Evolutionary conservation across 1,140 invertebrate genomes (phyloP), one percentile per base, ranked within the genome.

Genomic region (Aphidius gifuensis): DNA sequence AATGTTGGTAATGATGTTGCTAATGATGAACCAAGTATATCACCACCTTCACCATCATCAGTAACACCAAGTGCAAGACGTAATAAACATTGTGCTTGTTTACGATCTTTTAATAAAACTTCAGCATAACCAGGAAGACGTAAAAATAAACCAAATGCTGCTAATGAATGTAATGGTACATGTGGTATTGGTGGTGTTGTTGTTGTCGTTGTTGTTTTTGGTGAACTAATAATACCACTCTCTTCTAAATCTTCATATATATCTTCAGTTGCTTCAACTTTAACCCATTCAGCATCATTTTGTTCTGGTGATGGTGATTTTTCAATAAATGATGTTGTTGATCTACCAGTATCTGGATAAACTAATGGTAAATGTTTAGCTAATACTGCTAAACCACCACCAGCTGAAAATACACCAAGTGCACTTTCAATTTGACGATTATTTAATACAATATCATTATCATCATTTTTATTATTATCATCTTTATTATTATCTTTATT

Each of bases 71-170:
- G 83, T 11, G 94, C 89, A 21, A 97, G 81, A 5, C 93, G 82
- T 43, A 97, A 80, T 49, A 96, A 81, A 80, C 91, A 94, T 69
- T 93, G 89, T 0, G 94, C 93, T 50, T 90, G 87, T 68, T 90
- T 87, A 57, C 90, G 87, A 76, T 94, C 91, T 71, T 88, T 88
- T 1, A 96, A 80, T 40, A 97, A 72, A 5, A 93, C 90, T 74
- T 93, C 92, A 1, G 93, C 93, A 76, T 96, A 97, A 5, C 92
- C 90, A 0, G 93, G 93, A 61, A 97, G 78, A 50, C 93, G 83
- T 7, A 97, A 81, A 71, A 97, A 93, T 11, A 96, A 79, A 5
- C 92, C 92, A 75, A 97, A 94, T 3, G 94, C 93, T 8, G 92
- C 89, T 40, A 97, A 82, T 39, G 93, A 94, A 80, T 96, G 93